Conservation (phyloP, 2,888 invertebrate genomes). For the Drosophila differens region DNA sequence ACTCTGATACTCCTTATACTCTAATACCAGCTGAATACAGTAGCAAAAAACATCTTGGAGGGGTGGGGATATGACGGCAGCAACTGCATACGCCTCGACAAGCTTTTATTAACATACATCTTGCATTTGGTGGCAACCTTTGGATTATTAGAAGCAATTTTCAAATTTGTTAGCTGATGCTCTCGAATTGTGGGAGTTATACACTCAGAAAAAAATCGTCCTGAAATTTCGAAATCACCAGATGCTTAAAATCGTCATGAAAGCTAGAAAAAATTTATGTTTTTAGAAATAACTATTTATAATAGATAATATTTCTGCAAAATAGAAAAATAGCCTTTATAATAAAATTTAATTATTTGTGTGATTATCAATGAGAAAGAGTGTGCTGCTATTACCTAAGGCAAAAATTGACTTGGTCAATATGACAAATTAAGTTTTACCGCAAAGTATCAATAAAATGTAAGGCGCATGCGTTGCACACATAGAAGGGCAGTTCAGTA, state of each 20-base stretch:
- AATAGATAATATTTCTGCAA: neutral
- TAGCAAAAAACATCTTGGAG: neutral
- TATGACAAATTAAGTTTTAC: constrained; percentile 5
- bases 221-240: neutral
- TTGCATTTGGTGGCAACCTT: neutral
- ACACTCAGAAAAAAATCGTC: neutral
- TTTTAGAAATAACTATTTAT: neutral
- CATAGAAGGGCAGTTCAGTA: neutral
- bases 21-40: neutral
- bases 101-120: neutral
- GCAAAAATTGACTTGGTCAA: neutral
- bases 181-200: neutral
- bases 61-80: neutral
- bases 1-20: neutral
- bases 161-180: neutral
- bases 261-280: neutral
- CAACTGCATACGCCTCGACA: neutral
- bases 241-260: neutral
- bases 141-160: neutral
- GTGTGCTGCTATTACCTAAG: neutral
- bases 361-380: neutral
- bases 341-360: neutral
- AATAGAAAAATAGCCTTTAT: neutral
- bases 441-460: neutral
- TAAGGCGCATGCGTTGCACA: constrained; percentile 4